Conservation (phyloP, 2,797 vertebrate genomes). For the Sternotherus odoratus region DNA sequence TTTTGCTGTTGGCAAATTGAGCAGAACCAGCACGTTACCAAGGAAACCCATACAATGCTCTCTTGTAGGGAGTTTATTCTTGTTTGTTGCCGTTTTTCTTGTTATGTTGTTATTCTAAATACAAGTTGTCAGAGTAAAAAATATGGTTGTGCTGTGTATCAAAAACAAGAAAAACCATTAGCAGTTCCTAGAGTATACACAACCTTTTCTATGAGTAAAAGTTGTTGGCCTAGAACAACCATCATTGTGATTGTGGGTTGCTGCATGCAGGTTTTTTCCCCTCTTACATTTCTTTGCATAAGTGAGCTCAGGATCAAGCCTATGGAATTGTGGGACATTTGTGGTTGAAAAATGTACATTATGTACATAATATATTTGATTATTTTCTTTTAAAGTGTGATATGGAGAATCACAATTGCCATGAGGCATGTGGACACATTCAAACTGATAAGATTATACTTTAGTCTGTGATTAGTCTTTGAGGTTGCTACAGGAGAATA, state of each 20-base stretch:
- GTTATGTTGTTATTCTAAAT: not conserved
- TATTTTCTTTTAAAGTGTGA: not conserved
- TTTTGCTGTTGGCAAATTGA: not conserved
- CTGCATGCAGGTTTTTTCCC: not conserved
- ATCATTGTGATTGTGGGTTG: not conserved
- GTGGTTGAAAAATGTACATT: not conserved
- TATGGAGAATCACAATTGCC: not conserved
- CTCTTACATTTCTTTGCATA: not conserved
- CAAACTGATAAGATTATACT: not conserved
- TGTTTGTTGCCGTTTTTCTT: not conserved
- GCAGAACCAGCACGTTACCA: not conserved
- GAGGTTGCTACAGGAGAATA: not conserved
- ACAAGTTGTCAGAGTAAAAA: rapidly evolving
- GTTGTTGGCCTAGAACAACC: not conserved
- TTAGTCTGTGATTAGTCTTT: not conserved
- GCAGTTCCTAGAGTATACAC: not conserved
- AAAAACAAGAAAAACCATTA: not conserved
- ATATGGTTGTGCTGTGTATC: not conserved
- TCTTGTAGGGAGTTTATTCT: not conserved
- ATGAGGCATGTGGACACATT: not conserved
- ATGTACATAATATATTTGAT: not conserved
- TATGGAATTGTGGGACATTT: not conserved
- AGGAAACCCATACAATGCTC: not conserved
- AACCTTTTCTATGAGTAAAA: not conserved
- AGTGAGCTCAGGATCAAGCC: not conserved